phyloP scores from a whole-genome alignment of 2,888 invertebrate genomes.

The Melanostoma mellinum region DNA sequence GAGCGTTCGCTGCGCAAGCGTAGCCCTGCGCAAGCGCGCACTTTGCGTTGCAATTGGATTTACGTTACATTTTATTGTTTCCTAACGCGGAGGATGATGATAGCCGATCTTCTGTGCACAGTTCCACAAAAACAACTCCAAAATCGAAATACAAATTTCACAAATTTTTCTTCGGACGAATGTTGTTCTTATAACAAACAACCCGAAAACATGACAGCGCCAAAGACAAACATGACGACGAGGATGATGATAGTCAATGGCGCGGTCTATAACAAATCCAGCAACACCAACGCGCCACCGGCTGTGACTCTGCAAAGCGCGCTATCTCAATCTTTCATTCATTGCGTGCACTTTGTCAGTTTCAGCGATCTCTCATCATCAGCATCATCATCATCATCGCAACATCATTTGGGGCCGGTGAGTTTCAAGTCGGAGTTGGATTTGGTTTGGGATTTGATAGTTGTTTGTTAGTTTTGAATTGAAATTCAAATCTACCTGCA shows the following conservation, averaged over 20 bases:
- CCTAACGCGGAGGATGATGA: conserved; percentile 66
- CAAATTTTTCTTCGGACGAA: conserved; percentile 55
- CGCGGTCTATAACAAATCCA: conserved; percentile 26
- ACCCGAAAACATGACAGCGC: conserved; percentile 63
- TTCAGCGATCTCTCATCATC: conserved; percentile 63
- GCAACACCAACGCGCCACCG: conserved; percentile 22
- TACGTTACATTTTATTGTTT: conserved; percentile 70
- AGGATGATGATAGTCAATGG: conserved; percentile 14
- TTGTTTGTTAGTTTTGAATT: conserved; percentile 54
- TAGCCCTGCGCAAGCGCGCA: conserved; percentile 43
- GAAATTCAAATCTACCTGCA: conserved; percentile 72
- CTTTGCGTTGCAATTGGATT: conserved; percentile 67
- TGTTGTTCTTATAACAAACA: conserved; percentile 56
- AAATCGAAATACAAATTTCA: conserved; percentile 62
- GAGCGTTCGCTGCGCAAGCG: background rate
- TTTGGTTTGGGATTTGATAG: conserved; percentile 29
- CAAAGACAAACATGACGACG: conserved; percentile 48
- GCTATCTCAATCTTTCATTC: conserved; percentile 72
- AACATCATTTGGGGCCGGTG: conserved; percentile 7
- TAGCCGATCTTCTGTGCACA: conserved; percentile 47
- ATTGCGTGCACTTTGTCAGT: conserved; percentile 72
- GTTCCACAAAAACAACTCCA: conserved; percentile 47
- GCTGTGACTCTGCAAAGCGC: conserved; percentile 17
- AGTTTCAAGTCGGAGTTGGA: conserved; percentile 28
- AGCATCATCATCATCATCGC: conserved; percentile 24